A percentile compares a stretch with the other conserved stretches of the same genome.
Conservation (phyloP, 2,888 invertebrate genomes). For the Globia sparganii region DNA sequence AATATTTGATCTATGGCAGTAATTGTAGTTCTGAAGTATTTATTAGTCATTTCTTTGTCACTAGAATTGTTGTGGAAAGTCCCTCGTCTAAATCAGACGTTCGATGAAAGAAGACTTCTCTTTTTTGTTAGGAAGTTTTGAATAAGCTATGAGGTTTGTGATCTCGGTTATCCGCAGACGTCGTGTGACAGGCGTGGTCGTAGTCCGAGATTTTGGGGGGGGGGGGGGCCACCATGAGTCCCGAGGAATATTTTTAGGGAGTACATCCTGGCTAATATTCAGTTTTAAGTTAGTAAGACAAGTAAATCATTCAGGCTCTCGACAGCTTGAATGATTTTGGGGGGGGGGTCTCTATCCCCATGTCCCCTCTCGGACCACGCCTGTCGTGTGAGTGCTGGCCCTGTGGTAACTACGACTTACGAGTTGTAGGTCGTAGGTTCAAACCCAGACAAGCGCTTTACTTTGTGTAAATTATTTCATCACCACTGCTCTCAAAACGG, state of each 20-base stretch:
- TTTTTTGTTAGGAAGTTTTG: slow-evolving; percentile 1
- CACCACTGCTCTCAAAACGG: background rate
- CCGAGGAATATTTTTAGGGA: too few relatives aligned
- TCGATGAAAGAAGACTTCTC: background rate
- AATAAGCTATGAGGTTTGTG: background rate
- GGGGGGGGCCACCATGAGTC: too few relatives aligned
- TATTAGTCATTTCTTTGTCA: slow-evolving; percentile 41
- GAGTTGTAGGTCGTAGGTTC: background rate
- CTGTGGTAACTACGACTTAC: background rate
- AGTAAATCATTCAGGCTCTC: too few relatives aligned
- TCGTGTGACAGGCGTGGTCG: too few relatives aligned
- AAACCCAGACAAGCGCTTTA: background rate
- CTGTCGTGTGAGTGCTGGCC: background rate
- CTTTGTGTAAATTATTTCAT: background rate
- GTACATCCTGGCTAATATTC: too few relatives aligned
- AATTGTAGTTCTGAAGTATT: slow-evolving; percentile 29
- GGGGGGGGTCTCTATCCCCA: too few relatives aligned
- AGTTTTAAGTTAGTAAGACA: too few relatives aligned
- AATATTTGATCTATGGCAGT: slow-evolving; percentile 36
- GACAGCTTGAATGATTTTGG: too few relatives aligned
- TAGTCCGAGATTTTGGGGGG: too few relatives aligned
- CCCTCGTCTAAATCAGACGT: slow-evolving; percentile 7
- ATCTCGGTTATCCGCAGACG: background rate
- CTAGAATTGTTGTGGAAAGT: slow-evolving; percentile 41
- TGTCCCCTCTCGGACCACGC: too few relatives aligned